These are phyloP conservation scores for Leistus spinibarbis DNA, from an alignment of 2,888 invertebrate species.

Conservation along the genomic window DNA sequence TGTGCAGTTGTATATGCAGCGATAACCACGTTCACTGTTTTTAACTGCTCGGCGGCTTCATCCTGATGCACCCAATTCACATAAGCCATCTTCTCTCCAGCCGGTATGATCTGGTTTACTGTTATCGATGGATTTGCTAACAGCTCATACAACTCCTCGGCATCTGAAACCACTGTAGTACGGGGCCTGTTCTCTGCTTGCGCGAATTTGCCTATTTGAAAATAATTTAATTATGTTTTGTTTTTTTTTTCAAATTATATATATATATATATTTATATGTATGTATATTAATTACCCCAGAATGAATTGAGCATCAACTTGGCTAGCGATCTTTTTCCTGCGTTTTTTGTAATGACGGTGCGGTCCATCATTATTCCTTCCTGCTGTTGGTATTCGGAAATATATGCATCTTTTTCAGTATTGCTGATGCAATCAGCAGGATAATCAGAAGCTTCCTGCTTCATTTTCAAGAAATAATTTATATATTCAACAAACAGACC, in stretches of 20 bases:
- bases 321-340: slow-evolving; percentile 38
- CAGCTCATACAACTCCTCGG: slow-evolving; percentile 39
- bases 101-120: slow-evolving; percentile 38
- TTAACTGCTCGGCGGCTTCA: slow-evolving; percentile 39
- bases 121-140: slow-evolving; percentile 41
- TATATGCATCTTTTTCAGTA: slow-evolving; percentile 40
- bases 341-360: slow-evolving; percentile 38
- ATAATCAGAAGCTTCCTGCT: no score
- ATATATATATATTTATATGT: no score
- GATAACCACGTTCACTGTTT: slow-evolving; percentile 47
- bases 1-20: slow-evolving; percentile 50
- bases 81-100: slow-evolving; percentile 42
- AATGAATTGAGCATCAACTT: slow-evolving; percentile 45
- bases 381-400: slow-evolving; percentile 28
- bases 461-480: slow-evolving; percentile 49
- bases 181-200: slow-evolving; percentile 41
- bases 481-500: slow-evolving; percentile 50
- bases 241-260: no score
- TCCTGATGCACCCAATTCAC: slow-evolving; percentile 41
- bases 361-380: slow-evolving; percentile 39
- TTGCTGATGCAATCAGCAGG: slow-evolving; percentile 45
- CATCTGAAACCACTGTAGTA: slow-evolving; percentile 31
- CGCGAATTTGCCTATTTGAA: not conserved
- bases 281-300: slow-evolving; percentile 43
- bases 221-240: not conserved